These are phyloP conservation scores for Amblyjoppa proteus DNA, from an alignment of 2,888 invertebrate species.

Conservation along the genomic window DNA sequence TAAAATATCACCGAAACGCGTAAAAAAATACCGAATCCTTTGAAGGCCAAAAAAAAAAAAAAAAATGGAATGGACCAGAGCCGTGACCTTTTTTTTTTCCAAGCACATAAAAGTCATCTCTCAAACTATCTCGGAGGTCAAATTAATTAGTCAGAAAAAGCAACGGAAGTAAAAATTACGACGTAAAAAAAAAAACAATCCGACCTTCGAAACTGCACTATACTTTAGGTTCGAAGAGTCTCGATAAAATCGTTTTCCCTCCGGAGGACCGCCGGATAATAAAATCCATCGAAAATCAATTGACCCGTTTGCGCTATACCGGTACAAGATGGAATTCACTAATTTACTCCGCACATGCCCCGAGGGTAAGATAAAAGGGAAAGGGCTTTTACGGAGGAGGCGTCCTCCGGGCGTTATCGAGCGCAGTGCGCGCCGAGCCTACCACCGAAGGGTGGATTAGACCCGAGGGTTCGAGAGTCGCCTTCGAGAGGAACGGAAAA, in stretches of 20 bases:
- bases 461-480: slow-evolving; percentile 18
- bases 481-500: not conserved
- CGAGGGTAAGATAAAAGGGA: not conserved
- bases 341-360: slow-evolving; percentile 11
- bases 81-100: too few species aligned
- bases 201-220: not conserved
- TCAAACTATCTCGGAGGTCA: too few species aligned
- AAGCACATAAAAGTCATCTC: too few species aligned
- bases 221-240: not conserved
- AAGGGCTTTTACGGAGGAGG: slow-evolving; percentile 10
- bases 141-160: not conserved
- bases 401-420: slow-evolving; percentile 17
- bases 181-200: not conserved
- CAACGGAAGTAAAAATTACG: not conserved
- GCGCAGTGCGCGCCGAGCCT: not conserved
- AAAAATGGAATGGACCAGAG: too few species aligned
- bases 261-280: not conserved
- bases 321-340: not conserved
- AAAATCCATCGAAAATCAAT: slow-evolving; percentile 28
- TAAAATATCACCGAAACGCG: too few species aligned
- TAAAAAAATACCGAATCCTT: too few species aligned
- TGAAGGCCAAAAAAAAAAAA: too few species aligned
- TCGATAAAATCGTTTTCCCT: not conserved
- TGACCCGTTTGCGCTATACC: not conserved
- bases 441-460: slow-evolving; percentile 36